Base-by-base conservation (phyloP, 2,113 vertebrate species). In the Aepyceros melampus region DNA sequence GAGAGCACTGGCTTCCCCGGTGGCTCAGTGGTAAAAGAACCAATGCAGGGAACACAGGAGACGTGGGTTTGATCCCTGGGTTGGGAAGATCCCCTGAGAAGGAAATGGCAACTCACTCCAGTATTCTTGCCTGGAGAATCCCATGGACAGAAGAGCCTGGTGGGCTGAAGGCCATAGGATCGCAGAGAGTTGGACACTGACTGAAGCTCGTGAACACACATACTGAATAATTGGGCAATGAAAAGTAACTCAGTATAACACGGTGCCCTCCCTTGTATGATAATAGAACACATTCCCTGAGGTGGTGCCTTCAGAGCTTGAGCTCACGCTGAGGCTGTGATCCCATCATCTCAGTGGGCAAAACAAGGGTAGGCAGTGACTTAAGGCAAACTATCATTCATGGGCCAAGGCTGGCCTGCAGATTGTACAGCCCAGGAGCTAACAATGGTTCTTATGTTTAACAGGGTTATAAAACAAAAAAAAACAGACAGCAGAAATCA, bases 281-380 rank as follows among this genome's bases (percentile, higher is more conserved):
- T 11, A 53, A 85, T 56, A 92, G 76, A 55, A 62, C 0, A 7
- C 9, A 51, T 31, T 43, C 87, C n/a, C 36, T 8, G 83, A 40
- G 78, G 40, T 2, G 0, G 31, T 3, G 11, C 40, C 97, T 98
- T 98, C 95, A 98, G 95, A 95, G 98, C 97, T 98, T 96, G 56
- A 84, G 97, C 97, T 98, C 97, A 97, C 92, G 86, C 97, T 97
- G 98, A 98, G 97, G 96, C 97, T 97, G 97, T 95, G 96, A 97
- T 97, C 97, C 97, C 95, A 97, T 93, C 93, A 95, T 92, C 97
- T 98, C 98, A 93, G 98, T 96, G 98, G 98, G 97, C 97, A 99
- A 98, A 98, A 31, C 82, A 96, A 98, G 92, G 97, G 97, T 96
- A 98, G 98, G 96, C 95, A 98, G 97, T 98, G 98, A 56, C 31